Base-by-base conservation (phyloP, 53 echinoderm and acorn worm species). In the Pentamera pediparva region DNA sequence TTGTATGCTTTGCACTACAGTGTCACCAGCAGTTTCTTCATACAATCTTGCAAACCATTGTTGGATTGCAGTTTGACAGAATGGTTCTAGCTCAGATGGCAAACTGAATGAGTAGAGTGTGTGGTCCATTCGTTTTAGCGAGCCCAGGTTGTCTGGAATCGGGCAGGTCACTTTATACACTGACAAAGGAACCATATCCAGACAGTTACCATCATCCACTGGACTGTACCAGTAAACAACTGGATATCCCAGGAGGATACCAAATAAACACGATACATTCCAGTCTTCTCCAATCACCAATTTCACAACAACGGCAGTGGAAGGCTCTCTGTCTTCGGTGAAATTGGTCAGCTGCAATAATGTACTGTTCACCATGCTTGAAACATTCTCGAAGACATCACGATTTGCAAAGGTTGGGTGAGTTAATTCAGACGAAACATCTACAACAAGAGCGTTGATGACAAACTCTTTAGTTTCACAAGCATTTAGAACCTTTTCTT, bases 171-270 rank as follows among this genome's bases (percentile, higher is more conserved):
- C 67, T 67, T 67, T 67, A 45, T 67, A 67, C 26, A 67, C 47
- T 30, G 41, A 27, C 29, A 67, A 47, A 0, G 67, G 67, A 2
- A 67, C 67, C 37, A 37, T 38, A 29, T 45, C 45, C 26, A 67
- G 38, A 18, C 67, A 39, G 45, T 67, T 67, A 10, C 30, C 6
- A n/a, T 30, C 47, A 27, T 67, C 67, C 29, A 31, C 18, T 19
- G 67, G 3, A 25, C 45, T 29, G 6, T 38, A 43, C 47, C 67
- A 67, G 30, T 67, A 67, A 22, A 67, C 45, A 28, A 67, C 13
- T 6, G 67, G 67, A 28, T 67, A 67, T 27, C 67, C 67, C 9
- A 67, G 22, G 45, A 67, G 38, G 17, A 67, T 30, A 67, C 67
- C 67, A 17, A 67, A 67, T 43, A 67, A 19, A 6, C 38, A 40